Base-by-base conservation (phyloP, 2,888 invertebrate genomes). In the Nomada ruficornis region DNA sequence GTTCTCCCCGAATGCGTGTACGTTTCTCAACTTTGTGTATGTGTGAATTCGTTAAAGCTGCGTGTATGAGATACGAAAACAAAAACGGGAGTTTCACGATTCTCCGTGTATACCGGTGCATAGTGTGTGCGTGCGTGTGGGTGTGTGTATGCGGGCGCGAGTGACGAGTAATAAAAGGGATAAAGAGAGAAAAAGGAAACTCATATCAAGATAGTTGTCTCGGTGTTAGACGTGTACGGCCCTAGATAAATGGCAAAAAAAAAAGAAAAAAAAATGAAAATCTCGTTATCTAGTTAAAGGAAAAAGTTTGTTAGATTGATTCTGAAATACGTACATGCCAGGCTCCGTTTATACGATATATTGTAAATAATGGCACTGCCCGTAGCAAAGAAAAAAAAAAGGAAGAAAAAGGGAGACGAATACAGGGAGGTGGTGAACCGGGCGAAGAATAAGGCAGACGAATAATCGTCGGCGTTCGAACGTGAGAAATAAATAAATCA, bases 131-230 rank as follows among this genome's bases (percentile, higher is more conserved):
- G 20, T 44, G 55, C 2, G 55, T 5, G 50, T 52, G 50, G 26
- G 54, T 2, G 50, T n/a, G 47, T 15, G 62, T 18, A 77, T 82
- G 86, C 74, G 84, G 68, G 86, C 29, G 75, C 64, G 88, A 36
- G 81, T 77, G 89, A 55, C 18, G 55, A 63, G 15, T 72, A 72
- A 72, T 44, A 54, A 44, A 73, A 44, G 20, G 44, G 26, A 29
- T 20, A 42, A 20, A 72, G 60, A 79, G 76, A 80, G 68, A 72
- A 77, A 90, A 90, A 89, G 90, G 89, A 88, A 92, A 94, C 93
- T 93, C 94, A 94, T 94, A 94, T 94, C 94, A 94, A 79, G 90
- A 91, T 93, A 93, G 93, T 93, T 93, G 91, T 93, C 90, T 94
- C 92, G 92, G 91, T 94, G 94, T 94, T 94, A 94, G 94, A 92